A percentile compares a stretch with the other conserved stretches of the same genome.
phyloP scores from a whole-genome alignment of 2,888 invertebrate genomes.

The Sericinus montela region DNA sequence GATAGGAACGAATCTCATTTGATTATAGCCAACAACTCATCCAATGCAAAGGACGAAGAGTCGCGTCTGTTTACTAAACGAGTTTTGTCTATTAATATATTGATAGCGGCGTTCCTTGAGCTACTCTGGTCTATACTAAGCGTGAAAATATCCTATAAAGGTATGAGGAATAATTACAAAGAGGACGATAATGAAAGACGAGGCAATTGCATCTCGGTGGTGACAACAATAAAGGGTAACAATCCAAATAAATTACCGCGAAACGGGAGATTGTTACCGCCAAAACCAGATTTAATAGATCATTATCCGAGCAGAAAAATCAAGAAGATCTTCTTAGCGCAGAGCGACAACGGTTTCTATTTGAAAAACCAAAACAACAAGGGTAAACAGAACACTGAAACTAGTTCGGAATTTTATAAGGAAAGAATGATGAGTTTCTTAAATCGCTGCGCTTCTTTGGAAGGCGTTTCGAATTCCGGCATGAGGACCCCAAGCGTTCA shows the following conservation, averaged over 20 bases:
- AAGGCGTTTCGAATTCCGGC: slow-evolving; percentile 56
- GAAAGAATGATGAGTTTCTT: slow-evolving; percentile 69
- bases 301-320: slow-evolving; percentile 77
- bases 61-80: slow-evolving; percentile 59
- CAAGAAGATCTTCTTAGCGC: slow-evolving; percentile 70
- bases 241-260: slow-evolving; percentile 57
- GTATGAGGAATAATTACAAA: slow-evolving; percentile 80
- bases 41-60: slow-evolving; percentile 34
- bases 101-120: slow-evolving; percentile 79
- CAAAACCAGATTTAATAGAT: slow-evolving; percentile 76
- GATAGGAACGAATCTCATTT: slow-evolving; percentile 60
- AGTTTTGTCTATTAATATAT: slow-evolving; percentile 78
- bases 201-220: slow-evolving; percentile 73
- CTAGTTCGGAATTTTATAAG: slow-evolving; percentile 66
- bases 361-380: slow-evolving; percentile 68
- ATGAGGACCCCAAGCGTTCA: slow-evolving; percentile 49
- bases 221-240: slow-evolving; percentile 77
- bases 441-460: slow-evolving; percentile 59
- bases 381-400: slow-evolving; percentile 61
- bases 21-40: slow-evolving; percentile 46
- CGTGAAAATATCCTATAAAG: slow-evolving; percentile 78
- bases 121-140: slow-evolving; percentile 81
- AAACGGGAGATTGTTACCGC: slow-evolving; percentile 57
- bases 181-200: slow-evolving; percentile 69
- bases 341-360: slow-evolving; percentile 64